Conservation (phyloP, 2,888 invertebrate species). For the Cryptus viduatorius region DNA sequence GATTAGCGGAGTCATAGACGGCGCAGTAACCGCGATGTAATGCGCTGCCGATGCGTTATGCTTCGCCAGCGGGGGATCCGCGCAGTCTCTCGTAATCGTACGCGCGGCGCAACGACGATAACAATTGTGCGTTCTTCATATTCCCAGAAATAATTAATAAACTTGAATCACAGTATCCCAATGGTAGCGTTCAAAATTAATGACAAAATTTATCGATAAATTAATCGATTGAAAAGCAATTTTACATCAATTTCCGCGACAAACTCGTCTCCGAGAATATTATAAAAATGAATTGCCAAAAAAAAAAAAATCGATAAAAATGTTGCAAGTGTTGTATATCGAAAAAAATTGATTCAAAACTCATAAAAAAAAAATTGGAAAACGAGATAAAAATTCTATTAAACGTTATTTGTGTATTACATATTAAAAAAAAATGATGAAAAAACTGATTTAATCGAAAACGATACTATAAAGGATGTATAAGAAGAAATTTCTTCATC, state of each 20-base stretch:
- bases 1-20: constrained; percentile 74
- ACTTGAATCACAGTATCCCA: background rate
- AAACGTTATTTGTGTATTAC: no score
- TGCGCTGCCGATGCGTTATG: constrained; percentile 55
- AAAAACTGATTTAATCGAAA: background rate
- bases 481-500: constrained; percentile 9
- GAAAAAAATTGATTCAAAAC: no score
- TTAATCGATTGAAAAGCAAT: no score
- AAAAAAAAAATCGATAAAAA: no score
- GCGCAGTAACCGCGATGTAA: constrained; percentile 27
- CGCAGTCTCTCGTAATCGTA: background rate
- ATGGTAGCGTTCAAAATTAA: background rate
- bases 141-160: constrained; percentile 10
- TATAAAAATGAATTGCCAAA: background rate
- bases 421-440: background rate
- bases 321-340: no score
- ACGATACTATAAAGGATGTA: background rate
- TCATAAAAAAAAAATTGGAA: no score
- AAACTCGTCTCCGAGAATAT: background rate
- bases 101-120: background rate
- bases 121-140: background rate
- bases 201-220: background rate
- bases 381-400: no score
- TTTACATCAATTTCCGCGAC: background rate
- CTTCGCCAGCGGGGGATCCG: constrained; percentile 51